Evolutionary conservation across 1,140 invertebrate species (phyloP).

Genomic region (Sesamia nonagrioides): DNA sequence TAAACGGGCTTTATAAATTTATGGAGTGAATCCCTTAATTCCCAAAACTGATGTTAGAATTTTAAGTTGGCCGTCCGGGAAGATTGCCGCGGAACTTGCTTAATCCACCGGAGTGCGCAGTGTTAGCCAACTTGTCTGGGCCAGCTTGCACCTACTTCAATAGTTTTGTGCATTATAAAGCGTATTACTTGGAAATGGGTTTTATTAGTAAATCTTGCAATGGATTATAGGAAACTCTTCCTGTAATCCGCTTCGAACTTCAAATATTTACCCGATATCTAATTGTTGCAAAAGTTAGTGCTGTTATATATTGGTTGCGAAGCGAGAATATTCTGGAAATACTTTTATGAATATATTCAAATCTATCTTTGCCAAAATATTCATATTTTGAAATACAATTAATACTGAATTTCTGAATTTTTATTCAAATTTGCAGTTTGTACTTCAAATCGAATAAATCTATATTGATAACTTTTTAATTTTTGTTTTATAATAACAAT

Average conservation of each 20-base stretch:
- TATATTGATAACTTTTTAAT: too few species aligned
- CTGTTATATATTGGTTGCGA: background rate
- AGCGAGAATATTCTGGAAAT: background rate
- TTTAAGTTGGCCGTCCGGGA: conserved; percentile 80
- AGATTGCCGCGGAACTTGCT: conserved; percentile 76
- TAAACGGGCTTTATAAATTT: conserved; percentile 80
- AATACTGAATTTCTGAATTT: background rate
- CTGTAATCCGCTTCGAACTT: conserved; percentile 1
- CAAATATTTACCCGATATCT: conserved; percentile 18
- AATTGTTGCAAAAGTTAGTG: too few species aligned
- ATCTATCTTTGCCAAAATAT: background rate
- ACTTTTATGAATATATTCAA: background rate
- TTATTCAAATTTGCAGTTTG: too few species aligned
- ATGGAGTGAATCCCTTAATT: conserved; percentile 79
- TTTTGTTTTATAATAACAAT: too few species aligned
- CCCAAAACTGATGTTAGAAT: conserved; percentile 83
- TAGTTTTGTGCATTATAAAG: conserved; percentile 47
- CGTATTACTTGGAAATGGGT: conserved; percentile 23
- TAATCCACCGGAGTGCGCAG: conserved; percentile 76
- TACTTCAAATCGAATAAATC: too few species aligned
- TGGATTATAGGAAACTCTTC: conserved; percentile 4
- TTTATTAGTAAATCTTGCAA: conserved; percentile 24
- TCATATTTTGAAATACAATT: background rate
- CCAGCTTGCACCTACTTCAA: conserved; percentile 46
- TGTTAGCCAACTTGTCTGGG: conserved; percentile 55